Evolutionary conservation across 2,797 vertebrate genomes (phyloP).

Genomic region (Sebastolobus alascanus): DNA sequence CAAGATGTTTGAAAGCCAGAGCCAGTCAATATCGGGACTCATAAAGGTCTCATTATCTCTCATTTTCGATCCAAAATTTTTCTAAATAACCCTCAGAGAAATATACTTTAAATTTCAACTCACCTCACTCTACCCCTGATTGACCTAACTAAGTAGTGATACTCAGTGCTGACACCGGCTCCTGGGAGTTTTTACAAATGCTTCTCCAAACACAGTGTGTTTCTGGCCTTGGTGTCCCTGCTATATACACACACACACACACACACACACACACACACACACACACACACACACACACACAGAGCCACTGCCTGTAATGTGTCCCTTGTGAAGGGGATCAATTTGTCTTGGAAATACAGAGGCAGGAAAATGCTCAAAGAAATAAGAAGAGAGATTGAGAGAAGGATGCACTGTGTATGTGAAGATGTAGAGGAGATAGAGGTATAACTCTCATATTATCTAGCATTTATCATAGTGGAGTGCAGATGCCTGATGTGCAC

Average conservation of each 20-base stretch:
- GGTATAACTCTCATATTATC: conserved; percentile 49
- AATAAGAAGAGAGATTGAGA: not conserved
- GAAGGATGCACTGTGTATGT: not conserved
- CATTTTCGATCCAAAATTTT: not conserved
- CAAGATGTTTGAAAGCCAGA: not conserved
- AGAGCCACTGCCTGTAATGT: not conserved
- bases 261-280: not conserved
- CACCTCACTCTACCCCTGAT: not conserved
- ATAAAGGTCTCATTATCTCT: conserved; percentile 1
- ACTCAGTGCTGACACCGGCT: not conserved
- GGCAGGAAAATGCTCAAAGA: conserved; percentile 6
- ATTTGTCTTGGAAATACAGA: conserved; percentile 5
- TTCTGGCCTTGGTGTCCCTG: not conserved
- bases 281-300: not conserved
- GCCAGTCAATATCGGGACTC: not conserved
- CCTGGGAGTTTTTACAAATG: not conserved
- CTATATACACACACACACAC: not conserved
- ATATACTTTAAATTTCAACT: not conserved
- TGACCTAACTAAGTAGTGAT: not conserved
- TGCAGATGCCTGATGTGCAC: conserved; percentile 37
- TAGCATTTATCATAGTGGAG: conserved; percentile 62
- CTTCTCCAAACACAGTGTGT: not conserved
- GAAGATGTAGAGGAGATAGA: conserved; percentile 4
- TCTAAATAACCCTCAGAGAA: not conserved
- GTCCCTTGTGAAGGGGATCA: conserved; percentile 1